Conservation (phyloP, 2,888 invertebrate species). For the Molanna angustata region DNA sequence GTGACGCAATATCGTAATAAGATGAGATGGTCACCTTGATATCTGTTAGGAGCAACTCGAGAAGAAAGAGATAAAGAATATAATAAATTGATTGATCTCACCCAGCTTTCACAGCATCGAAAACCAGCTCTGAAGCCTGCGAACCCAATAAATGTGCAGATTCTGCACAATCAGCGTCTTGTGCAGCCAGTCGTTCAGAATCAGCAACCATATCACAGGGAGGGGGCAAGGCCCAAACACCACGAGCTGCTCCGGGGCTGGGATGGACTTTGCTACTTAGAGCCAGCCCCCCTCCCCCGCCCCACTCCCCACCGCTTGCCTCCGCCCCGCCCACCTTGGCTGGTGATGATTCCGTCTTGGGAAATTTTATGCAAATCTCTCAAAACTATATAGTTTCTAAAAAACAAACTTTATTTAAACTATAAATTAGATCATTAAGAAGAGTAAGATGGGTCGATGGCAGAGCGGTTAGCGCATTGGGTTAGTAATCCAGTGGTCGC, state of each 20-base stretch:
- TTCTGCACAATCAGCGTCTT: conserved; percentile 44
- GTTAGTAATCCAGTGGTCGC: too few relatives aligned
- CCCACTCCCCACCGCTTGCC: conserved; percentile 14
- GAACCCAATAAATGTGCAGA: conserved; percentile 43
- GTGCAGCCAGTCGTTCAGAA: conserved; percentile 51
- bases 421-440: too few relatives aligned
- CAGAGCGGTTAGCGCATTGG: too few relatives aligned
- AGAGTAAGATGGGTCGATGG: too few relatives aligned
- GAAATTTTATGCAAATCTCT: too few relatives aligned
- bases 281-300: conserved; percentile 39
- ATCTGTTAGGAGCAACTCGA: too few relatives aligned
- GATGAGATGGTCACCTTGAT: too few relatives aligned
- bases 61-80: too few relatives aligned
- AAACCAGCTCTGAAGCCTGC: conserved; percentile 67
- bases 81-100: too few relatives aligned
- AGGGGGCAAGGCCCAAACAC: conserved; percentile 83
- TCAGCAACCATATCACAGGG: conserved; percentile 78
- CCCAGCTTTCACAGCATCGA: conserved; percentile 85
- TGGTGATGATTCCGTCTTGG: conserved; percentile 17
- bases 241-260: conserved; percentile 86
- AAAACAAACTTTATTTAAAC: too few relatives aligned
- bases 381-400: too few relatives aligned
- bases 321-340: conserved; percentile 16
- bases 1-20: too few relatives aligned
- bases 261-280: conserved; percentile 65